phyloP scores from a whole-genome alignment of 1,140 invertebrate species.

The Cotesia vestalis region DNA sequence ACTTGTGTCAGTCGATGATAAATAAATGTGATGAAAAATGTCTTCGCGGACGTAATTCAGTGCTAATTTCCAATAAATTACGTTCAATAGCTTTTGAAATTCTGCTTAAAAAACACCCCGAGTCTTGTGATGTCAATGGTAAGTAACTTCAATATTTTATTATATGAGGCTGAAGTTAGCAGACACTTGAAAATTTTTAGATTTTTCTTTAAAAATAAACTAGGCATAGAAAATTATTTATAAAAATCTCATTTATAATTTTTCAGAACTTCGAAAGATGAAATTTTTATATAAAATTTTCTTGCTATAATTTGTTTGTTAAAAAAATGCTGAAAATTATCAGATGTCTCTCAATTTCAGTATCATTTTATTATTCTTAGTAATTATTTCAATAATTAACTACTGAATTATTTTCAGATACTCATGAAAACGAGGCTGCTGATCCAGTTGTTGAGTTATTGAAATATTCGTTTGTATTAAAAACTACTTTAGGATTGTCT shows the following conservation, averaged over 20 bases:
- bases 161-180: not conserved
- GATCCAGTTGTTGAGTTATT: conserved; percentile 58
- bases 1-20: conserved; percentile 45
- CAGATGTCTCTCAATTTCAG: not conserved
- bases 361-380: not conserved
- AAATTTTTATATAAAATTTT: too few species aligned
- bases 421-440: conserved; percentile 31
- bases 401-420: conserved; percentile 31
- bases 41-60: conserved; percentile 34
- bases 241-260: too few species aligned
- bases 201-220: too few species aligned
- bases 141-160: conserved; percentile 20
- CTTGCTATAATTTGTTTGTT: too few species aligned
- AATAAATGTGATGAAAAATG: conserved; percentile 38
- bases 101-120: conserved; percentile 52
- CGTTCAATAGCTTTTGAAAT: conserved; percentile 56
- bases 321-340: too few species aligned
- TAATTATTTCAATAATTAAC: too few species aligned
- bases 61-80: conserved; percentile 45
- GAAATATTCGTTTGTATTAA: conserved; percentile 55
- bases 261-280: too few species aligned
- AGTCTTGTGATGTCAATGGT: conserved; percentile 21
- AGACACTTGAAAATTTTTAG: too few species aligned
- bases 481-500: conserved; percentile 38
- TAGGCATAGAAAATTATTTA: too few species aligned